Percentiles rank a stretch among this genome's conserved stretches.
Conservation (phyloP, 2,113 vertebrate genomes). For the Nothocercus julius region DNA sequence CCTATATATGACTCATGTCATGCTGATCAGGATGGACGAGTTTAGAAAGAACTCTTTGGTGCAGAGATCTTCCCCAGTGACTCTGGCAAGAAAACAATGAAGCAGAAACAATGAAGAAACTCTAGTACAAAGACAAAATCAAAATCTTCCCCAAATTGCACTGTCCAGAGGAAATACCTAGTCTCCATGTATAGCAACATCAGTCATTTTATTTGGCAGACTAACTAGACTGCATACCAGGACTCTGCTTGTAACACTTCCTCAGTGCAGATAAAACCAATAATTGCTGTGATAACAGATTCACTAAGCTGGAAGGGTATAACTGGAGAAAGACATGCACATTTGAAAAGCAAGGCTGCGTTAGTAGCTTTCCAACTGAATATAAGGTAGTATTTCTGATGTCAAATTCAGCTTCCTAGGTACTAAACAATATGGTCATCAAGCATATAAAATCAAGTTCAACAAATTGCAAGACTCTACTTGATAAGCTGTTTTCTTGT, state of each 20-base stretch:
- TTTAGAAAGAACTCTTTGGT: background rate
- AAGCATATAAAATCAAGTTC: constrained; percentile 56
- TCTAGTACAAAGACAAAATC: background rate
- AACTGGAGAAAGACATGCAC: background rate
- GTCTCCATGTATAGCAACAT: background rate
- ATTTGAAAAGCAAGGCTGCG: background rate
- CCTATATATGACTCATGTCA: background rate
- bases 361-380: constrained; percentile 55
- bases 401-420: constrained; percentile 36
- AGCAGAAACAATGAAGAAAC: background rate
- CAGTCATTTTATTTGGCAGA: constrained; percentile 40
- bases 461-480: constrained; percentile 12
- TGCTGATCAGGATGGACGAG: background rate
- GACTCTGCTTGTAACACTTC: constrained; percentile 48
- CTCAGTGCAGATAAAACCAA: constrained; percentile 37
- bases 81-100: background rate
- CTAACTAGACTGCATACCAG: background rate
- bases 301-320: background rate
- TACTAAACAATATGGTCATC: constrained; percentile 48
- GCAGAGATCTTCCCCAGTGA: background rate
- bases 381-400: constrained; percentile 42
- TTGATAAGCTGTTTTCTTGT: constrained; percentile 33
- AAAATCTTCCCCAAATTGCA: background rate
- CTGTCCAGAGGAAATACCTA: background rate
- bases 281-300: constrained; percentile 56